Conservation (phyloP, 2,888 invertebrate species). For the Leptinotarsa rubiginosa region DNA sequence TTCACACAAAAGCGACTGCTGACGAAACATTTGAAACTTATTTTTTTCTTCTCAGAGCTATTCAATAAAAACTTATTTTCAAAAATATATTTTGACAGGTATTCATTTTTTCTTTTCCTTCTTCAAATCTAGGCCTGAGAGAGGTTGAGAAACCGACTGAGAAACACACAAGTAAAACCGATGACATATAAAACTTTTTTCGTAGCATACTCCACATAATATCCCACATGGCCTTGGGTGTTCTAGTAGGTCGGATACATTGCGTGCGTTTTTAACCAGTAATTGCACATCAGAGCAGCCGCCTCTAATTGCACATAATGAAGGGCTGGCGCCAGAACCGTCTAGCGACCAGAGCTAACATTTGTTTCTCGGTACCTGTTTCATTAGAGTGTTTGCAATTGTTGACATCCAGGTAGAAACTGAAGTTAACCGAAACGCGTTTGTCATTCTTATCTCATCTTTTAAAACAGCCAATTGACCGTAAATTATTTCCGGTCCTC, state of each 20-base stretch:
- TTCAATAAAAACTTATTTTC: too few relatives aligned
- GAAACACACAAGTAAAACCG: background rate
- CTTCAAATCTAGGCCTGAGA: too few relatives aligned
- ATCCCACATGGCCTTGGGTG: slow-evolving; percentile 23
- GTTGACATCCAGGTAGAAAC: slow-evolving; percentile 23
- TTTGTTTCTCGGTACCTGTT: slow-evolving; percentile 5
- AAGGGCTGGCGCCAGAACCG: slow-evolving; percentile 45
- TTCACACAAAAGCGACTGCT: too few relatives aligned
- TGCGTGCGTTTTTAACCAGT: slow-evolving; percentile 43
- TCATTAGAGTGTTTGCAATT: slow-evolving; percentile 8
- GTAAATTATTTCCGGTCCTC: slow-evolving; percentile 16
- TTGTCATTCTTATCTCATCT: slow-evolving; percentile 32
- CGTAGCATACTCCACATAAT: background rate
- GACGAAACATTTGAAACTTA: too few relatives aligned
- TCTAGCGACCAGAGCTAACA: slow-evolving; percentile 24
- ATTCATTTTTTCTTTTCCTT: too few relatives aligned
- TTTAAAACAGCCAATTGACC: slow-evolving; percentile 5
- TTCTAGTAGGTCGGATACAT: slow-evolving; percentile 38
- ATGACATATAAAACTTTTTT: background rate
- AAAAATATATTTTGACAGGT: too few relatives aligned
- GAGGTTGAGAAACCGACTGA: too few relatives aligned
- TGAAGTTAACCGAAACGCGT: background rate
- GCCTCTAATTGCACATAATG: slow-evolving; percentile 47
- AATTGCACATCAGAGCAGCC: slow-evolving; percentile 45
- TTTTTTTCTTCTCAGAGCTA: too few relatives aligned